Percentiles rank a stretch among this genome's conserved stretches.
phyloP scores from a whole-genome alignment of 2,113 vertebrate genomes.

The Micromys minutus region DNA sequence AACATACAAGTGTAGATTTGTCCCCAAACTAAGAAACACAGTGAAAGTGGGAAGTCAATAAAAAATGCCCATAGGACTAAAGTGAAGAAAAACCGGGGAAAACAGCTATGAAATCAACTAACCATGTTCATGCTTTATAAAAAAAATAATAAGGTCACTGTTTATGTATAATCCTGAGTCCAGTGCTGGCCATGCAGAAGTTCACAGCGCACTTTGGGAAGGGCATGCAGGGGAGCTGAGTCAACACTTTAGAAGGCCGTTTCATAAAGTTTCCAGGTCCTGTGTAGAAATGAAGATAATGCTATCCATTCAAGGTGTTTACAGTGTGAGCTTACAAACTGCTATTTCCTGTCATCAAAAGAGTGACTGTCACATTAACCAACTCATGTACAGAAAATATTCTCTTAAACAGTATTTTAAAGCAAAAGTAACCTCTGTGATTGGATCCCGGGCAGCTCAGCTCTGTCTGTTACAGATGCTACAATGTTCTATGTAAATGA shows the following conservation, averaged over 20 bases:
- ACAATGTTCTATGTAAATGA: background rate
- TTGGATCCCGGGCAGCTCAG: background rate
- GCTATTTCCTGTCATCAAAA: background rate
- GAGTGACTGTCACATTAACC: background rate
- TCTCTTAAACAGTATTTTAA: constrained; percentile 8
- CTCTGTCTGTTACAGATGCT: background rate
- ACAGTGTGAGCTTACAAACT: background rate
- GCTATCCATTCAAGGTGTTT: background rate
- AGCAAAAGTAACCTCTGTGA: background rate
- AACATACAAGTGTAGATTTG: background rate
- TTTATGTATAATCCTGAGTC: background rate
- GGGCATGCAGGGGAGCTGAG: background rate
- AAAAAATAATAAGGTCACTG: background rate
- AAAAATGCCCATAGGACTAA: background rate
- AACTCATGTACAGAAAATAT: background rate
- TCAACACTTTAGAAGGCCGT: background rate
- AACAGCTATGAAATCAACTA: background rate
- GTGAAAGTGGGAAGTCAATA: background rate
- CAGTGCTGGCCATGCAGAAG: background rate
- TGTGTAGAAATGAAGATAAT: background rate
- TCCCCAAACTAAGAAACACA: background rate
- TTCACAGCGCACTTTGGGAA: background rate
- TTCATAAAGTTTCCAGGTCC: constrained; percentile 14
- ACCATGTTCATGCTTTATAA: background rate
- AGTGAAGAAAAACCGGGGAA: background rate